Evolutionary conservation across 2,888 invertebrate species (phyloP).

Genomic region (Eupithecia insigniata): DNA sequence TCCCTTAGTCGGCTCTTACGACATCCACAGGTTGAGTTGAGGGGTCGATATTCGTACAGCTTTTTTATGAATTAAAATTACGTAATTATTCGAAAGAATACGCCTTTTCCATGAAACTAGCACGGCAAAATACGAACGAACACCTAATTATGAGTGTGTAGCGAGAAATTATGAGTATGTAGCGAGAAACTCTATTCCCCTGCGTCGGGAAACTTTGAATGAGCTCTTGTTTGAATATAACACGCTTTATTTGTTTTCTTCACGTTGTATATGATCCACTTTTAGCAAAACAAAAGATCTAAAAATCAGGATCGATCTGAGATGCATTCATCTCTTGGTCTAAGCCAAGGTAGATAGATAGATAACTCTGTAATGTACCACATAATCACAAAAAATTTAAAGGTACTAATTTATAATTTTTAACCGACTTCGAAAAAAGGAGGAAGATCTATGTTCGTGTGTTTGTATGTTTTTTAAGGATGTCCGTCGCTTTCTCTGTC

Average conservation of each 20-base stretch:
- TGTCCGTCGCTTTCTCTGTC: too few relatives aligned
- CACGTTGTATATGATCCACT: not conserved
- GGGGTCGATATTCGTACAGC: too few relatives aligned
- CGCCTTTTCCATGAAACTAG: not conserved
- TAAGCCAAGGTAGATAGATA: too few relatives aligned
- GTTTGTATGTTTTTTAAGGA: too few relatives aligned
- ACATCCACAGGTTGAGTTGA: too few relatives aligned
- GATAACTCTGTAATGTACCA: too few relatives aligned
- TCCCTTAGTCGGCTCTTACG: too few relatives aligned
- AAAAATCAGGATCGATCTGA: not conserved
- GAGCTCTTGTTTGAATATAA: not conserved
- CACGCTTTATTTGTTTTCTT: not conserved
- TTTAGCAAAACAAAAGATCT: not conserved
- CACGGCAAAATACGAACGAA: not conserved
- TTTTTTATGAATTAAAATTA: not conserved
- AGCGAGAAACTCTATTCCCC: not conserved
- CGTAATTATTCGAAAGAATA: not conserved
- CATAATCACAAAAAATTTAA: too few relatives aligned
- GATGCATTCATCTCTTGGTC: not conserved
- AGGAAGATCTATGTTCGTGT: too few relatives aligned
- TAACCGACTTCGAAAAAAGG: too few relatives aligned
- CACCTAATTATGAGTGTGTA: not conserved
- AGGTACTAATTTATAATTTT: too few relatives aligned
- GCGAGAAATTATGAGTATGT: slow-evolving; percentile 1
- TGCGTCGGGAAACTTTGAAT: not conserved